Evolutionary conservation across 1,140 invertebrate species (phyloP).

Genomic region (Papilio machaon): DNA sequence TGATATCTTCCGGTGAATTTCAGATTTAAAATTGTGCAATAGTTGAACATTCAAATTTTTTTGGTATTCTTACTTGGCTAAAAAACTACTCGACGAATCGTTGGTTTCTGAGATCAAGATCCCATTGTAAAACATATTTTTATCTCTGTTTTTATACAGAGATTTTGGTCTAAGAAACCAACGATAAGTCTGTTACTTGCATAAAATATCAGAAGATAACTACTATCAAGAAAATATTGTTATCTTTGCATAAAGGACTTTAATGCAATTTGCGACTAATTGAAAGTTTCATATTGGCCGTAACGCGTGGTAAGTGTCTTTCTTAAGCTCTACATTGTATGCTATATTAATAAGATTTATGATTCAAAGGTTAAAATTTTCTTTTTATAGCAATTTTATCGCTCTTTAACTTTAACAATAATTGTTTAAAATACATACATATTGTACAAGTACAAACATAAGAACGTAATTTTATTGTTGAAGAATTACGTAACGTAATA

Average conservation of each 20-base stretch:
- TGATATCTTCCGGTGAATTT: conserved; percentile 1
- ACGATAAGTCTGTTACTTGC: too few species aligned
- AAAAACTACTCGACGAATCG: too few species aligned
- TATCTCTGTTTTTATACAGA: too few species aligned
- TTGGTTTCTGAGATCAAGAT: too few species aligned
- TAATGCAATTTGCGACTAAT: not conserved
- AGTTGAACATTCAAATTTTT: not conserved
- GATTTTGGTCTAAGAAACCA: too few species aligned
- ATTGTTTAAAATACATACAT: not conserved
- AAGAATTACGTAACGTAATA: not conserved
- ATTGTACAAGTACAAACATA: not conserved
- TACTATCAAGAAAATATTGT: not conserved
- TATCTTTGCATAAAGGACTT: not conserved
- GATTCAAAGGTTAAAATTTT: not conserved
- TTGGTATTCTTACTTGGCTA: not conserved
- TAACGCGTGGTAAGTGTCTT: not conserved
- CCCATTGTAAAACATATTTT: too few species aligned
- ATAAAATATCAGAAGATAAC: too few species aligned
- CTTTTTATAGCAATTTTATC: not conserved
- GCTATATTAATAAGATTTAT: conserved; percentile 1
- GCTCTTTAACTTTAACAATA: not conserved
- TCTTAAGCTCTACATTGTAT: not conserved
- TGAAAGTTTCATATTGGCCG: not conserved
- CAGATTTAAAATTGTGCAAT: not conserved
- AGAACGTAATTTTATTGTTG: not conserved